Conservation (phyloP, 2,113 vertebrate species). For the Rallus limicola region DNA sequence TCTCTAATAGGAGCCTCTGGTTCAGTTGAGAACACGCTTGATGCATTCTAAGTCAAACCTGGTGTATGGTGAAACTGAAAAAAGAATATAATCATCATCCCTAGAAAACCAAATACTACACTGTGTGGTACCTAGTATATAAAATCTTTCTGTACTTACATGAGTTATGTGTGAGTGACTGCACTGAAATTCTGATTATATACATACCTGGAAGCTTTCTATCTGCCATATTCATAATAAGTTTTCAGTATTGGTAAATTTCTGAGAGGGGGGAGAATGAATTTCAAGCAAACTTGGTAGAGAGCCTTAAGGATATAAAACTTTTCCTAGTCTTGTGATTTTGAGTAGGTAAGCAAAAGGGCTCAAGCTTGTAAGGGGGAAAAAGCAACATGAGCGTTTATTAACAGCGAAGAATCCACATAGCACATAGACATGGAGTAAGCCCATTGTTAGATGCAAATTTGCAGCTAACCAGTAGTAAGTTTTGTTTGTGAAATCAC, state of each 20-base stretch:
- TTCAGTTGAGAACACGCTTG: not conserved
- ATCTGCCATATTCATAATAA: not conserved
- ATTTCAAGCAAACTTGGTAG: not conserved
- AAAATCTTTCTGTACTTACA: not conserved
- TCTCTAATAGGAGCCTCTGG: not conserved
- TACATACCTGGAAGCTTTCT: not conserved
- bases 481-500: not conserved
- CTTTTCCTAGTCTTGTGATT: not conserved
- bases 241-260: not conserved
- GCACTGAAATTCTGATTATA: not conserved
- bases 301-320: not conserved
- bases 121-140: not conserved
- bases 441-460: not conserved
- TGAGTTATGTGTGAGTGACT: not conserved
- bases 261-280: fast-evolving
- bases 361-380: not conserved
- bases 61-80: not conserved
- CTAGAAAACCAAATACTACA: not conserved
- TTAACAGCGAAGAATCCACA: not conserved
- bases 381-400: not conserved
- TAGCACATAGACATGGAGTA: not conserved
- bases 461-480: not conserved
- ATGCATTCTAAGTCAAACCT: not conserved
- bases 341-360: not conserved
- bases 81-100: not conserved